Base-by-base conservation (phyloP, 30 jellyfish, hydroid and myxozoan genomes). In the Turritopsis rubra region DNA sequence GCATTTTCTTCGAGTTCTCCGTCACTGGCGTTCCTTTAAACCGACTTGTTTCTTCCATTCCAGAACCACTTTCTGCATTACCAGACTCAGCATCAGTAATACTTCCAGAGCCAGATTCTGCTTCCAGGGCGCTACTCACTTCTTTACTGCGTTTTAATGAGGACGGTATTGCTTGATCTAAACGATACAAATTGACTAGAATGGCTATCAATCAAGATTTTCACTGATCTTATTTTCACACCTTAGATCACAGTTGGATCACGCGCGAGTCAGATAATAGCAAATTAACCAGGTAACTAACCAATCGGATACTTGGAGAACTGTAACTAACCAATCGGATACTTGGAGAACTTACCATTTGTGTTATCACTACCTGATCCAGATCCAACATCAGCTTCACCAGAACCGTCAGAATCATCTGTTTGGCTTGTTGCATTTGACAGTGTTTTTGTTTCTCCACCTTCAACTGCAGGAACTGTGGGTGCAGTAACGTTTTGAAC, bases 41-140 rank as follows among this genome's bases (percentile, higher is more conserved):
- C 0, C 28, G 30, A 68, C 77, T 27, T 68, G 77, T 7, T 1
- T 27, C 77, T 9, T 16, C 9, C 30, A n/a, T 27, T 68, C 23
- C 77, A 68, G 77, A 68, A 68, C 77, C 77, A 68, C 77, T 68
- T 19, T 68, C 77, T n/a, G 77, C 28, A 27, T 60, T 60, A 60
- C 77, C 77, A n/a, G 77, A 68, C 30, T 68, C 77, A 8, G 28
- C 77, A 68, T 68, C 30, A n/a, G 77, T 9, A 9, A 23, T 27
- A 16, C 31, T n/a, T 68, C 77, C 77, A 0, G 77, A 68, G 9
- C 77, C 77, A 0, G 77, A 68, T 23, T 31, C 82, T 13, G 53
- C 82, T n/a, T 74, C 82, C 30, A n/a, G 31, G 77, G 77, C 8
- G 28, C 30, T 23, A 19, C 30, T 68, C 0, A 27, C 30, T n/a